These are phyloP conservation scores for Hololepta plana DNA, from an alignment of 2,888 invertebrate species.

Conservation along the genomic window DNA sequence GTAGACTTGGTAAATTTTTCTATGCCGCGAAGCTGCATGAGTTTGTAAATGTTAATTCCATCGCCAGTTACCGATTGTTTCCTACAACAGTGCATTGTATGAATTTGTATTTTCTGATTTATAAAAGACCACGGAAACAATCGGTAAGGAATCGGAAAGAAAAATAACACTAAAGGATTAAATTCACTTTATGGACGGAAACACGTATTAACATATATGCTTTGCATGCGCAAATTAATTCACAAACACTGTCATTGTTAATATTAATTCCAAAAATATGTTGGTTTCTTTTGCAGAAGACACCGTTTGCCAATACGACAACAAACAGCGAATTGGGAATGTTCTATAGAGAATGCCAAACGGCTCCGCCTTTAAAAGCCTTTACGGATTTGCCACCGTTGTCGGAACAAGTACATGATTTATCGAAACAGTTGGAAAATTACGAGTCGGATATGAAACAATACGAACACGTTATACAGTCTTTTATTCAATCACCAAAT, in stretches of 20 bases:
- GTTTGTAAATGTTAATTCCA: no score
- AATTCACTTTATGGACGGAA: no score
- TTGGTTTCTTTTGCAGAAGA: constrained; percentile 52
- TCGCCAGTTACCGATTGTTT: no score
- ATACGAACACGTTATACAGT: constrained; percentile 58
- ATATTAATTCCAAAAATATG: no score
- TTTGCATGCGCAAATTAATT: no score
- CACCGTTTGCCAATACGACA: constrained; percentile 59
- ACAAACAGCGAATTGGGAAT: constrained; percentile 56
- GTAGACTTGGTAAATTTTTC: constrained; percentile 45
- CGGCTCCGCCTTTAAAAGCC: constrained; percentile 32
- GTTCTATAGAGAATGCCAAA: constrained; percentile 65
- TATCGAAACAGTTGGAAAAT: constrained; percentile 51
- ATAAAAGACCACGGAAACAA: no score
- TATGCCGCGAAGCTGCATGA: constrained; percentile 13
- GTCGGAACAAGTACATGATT: constrained; percentile 35
- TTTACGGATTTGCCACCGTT: constrained; percentile 29
- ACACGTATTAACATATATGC: no score
- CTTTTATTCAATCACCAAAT: constrained; percentile 46
- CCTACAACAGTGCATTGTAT: no score
- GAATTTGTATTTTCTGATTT: no score
- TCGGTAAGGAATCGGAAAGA: no score
- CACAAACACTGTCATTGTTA: no score
- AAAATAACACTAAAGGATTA: no score
- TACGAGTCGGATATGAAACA: constrained; percentile 58